A percentile compares a stretch with the other conserved stretches of the same genome.
Conservation (phyloP, 2,797 vertebrate species). For the Eupleurogrammus muticus region DNA sequence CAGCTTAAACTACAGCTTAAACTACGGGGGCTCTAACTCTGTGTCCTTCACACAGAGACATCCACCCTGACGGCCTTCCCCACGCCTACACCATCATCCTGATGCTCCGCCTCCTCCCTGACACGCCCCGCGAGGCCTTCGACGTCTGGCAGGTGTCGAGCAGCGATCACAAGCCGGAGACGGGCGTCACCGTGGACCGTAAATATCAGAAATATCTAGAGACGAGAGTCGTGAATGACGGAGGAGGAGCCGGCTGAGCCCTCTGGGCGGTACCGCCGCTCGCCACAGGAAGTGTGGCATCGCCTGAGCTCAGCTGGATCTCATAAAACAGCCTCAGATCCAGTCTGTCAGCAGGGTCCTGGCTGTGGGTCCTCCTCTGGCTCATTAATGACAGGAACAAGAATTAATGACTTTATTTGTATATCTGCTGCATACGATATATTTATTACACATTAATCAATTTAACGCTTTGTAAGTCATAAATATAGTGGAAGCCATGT, state of each 20-base stretch:
- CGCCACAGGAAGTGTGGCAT: conserved; percentile 7
- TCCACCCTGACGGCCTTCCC: conserved; percentile 94
- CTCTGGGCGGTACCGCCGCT: conserved; percentile 31
- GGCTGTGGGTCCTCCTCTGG: conserved; percentile 13
- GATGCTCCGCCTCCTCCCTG: conserved; percentile 92
- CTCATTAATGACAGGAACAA: conserved; percentile 16
- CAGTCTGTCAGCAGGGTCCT: conserved; percentile 34
- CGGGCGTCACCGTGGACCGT: conserved; percentile 93
- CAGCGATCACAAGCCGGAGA: conserved; percentile 92
- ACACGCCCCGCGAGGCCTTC: conserved; percentile 90
- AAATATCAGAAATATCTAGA: conserved; percentile 67
- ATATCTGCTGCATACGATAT: too few relatives aligned
- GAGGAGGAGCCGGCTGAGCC: conserved; percentile 36
- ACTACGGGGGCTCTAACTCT: too few relatives aligned
- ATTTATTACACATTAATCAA: too few relatives aligned
- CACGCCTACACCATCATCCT: conserved; percentile 93
- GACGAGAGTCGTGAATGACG: conserved; percentile 12
- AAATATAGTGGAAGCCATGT: too few relatives aligned
- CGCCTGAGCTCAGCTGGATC: conserved; percentile 39
- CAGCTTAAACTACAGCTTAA: too few relatives aligned
- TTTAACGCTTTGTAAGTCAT: too few relatives aligned
- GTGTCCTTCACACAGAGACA: conserved; percentile 83
- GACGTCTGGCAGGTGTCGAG: conserved; percentile 97
- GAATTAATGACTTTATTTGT: not conserved
- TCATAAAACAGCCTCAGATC: conserved; percentile 28